A percentile compares a stretch with the other conserved stretches of the same genome.
These are phyloP conservation scores for Peromyscus polionotus DNA, from an alignment of 2,113 vertebrate species.

Conservation along the genomic window DNA sequence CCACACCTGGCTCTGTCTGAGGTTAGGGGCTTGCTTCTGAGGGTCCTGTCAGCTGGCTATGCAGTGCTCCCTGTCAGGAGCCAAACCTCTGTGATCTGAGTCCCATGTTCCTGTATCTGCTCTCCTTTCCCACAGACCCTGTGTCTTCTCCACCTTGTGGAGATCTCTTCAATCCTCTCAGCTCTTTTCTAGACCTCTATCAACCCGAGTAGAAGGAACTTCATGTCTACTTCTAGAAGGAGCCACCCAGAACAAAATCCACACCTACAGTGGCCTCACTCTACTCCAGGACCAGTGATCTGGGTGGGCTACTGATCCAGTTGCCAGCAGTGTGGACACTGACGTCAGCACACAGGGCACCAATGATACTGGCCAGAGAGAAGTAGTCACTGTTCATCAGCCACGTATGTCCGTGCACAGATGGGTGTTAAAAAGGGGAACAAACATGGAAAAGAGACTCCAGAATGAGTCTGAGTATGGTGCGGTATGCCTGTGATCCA, in stretches of 20 bases:
- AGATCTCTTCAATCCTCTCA: neutral
- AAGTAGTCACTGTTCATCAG: neutral
- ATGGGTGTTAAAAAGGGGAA: fast-evolving
- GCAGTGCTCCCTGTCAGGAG: neutral
- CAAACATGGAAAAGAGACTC: fast-evolving
- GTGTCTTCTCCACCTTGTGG: neutral
- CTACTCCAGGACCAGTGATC: neutral
- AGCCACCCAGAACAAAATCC: neutral
- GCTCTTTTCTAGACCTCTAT: neutral
- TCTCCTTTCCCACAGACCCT: neutral
- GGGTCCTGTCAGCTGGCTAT: neutral
- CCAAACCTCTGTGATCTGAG: neutral
- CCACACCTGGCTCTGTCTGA: neutral
- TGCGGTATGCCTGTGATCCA: fast-evolving
- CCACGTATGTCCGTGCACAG: neutral
- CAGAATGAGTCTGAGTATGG: neutral
- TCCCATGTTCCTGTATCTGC: neutral
- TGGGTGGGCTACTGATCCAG: neutral
- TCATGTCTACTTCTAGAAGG: neutral
- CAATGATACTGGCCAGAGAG: fast-evolving
- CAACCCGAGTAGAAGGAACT: neutral
- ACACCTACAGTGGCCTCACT: neutral
- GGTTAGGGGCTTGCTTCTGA: neutral
- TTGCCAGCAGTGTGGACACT: neutral
- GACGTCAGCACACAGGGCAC: neutral